Base-by-base conservation (phyloP, 2,113 vertebrate species). In the Fregata magnificens region DNA sequence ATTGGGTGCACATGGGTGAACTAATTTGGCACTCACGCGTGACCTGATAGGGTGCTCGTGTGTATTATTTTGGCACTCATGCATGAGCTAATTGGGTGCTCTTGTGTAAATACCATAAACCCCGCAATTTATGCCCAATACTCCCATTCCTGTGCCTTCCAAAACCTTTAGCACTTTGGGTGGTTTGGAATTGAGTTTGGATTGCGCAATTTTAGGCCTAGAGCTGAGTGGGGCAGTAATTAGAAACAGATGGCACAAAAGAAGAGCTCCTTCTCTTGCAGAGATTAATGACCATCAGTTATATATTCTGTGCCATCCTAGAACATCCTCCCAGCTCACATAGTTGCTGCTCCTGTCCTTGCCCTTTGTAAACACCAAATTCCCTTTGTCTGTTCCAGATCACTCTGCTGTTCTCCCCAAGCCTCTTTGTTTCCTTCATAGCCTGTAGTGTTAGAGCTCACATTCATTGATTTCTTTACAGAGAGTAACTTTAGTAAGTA, bases 141-240 rank as follows among this genome's bases (percentile, higher is more conserved):
- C 58, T 95, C 47, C 53, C 62, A 69, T 93, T 96, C 74, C 74
- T 49, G 34, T 69, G 85, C 76, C 70, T 91, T 91, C 83, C 83
- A 89, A 95, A 96, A 93, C 72, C 83, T 96, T 95, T 82, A 88
- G 69, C 70, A 78, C 49, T 87, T 94, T 69, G 97, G 83, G 91
- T 94, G 94, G 93, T 77, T 97, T 89, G 78, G 76, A 96, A 76
- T 83, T 0, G 10, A 93, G 74, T 86, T 90, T 59, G 55, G 92
- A 88, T 97, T 94, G 92, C 22, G 28, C 88, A 94, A 93, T 81
- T 59, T 59, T 73, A 80, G 76, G 72, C 88, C 72, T 70, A 74
- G 86, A 88, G 95, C 92, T 78, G 76, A 95, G 59, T 24, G 29
- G 83, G 93, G 73, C 66, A 53, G 58, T 84, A 91, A 95, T 85